phyloP scores from a whole-genome alignment of 1,140 invertebrate genomes.

The Micrasema longulum region DNA sequence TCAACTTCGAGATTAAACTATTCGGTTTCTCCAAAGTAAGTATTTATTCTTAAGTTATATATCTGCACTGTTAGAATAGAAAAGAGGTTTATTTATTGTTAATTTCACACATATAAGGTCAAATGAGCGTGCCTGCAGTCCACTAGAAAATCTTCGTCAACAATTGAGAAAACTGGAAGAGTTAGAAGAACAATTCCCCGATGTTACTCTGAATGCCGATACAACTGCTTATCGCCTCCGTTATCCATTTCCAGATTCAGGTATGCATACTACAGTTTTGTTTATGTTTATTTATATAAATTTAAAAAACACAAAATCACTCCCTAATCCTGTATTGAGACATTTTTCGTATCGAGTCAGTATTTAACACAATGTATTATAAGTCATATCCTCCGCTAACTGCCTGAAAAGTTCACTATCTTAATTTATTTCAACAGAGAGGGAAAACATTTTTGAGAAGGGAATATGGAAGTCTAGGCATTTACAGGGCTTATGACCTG shows the following conservation, averaged over 20 bases:
- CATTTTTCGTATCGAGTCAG: no score
- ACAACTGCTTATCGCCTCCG: constrained; percentile 78
- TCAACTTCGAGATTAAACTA: constrained; percentile 72
- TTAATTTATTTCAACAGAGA: no score
- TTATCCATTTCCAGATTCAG: constrained; percentile 79
- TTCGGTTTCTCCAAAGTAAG: constrained; percentile 63
- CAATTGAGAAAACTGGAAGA: constrained; percentile 84
- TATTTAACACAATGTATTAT: no score
- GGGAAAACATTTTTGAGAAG: no score
- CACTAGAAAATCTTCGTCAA: constrained; percentile 80
- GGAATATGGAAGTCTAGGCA: no score
- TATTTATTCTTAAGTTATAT: constrained; percentile 32
- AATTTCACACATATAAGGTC: background rate
- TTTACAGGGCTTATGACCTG: no score
- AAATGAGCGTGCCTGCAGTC: constrained; percentile 72
- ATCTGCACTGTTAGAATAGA: background rate
- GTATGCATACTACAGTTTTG: no score
- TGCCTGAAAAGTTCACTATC: no score
- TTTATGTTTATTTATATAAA: no score
- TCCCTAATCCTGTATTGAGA: no score
- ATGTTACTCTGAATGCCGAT: constrained; percentile 71
- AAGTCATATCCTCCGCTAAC: no score
- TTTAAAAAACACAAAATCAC: no score
- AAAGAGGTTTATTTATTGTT: background rate
- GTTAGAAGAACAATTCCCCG: constrained; percentile 82